Conservation (phyloP, 2,113 vertebrate genomes). For the Gasterosteus aculeatus region DNA sequence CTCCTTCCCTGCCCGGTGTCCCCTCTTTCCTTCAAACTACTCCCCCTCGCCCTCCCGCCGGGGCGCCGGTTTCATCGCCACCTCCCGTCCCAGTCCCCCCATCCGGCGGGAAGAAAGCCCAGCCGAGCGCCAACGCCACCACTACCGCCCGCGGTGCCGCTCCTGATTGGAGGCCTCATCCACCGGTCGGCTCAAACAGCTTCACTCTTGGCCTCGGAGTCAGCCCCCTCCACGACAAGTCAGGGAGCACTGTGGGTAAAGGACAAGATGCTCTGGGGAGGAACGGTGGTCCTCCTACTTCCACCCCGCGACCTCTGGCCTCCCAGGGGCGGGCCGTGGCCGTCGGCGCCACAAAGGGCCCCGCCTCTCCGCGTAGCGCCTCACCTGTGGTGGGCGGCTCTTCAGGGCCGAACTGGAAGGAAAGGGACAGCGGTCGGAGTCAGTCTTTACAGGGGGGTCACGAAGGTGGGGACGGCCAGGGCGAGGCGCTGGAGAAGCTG, state of each 20-base stretch:
- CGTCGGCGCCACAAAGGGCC: slow-evolving; percentile 49
- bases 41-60: slow-evolving; percentile 20
- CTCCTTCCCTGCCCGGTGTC: background rate
- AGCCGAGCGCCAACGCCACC: slow-evolving; percentile 8
- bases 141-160: slow-evolving; percentile 16
- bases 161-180: slow-evolving; percentile 49
- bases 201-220: slow-evolving; percentile 4
- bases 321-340: slow-evolving; percentile 34
- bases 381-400: slow-evolving; percentile 40
- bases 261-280: slow-evolving; percentile 32
- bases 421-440: slow-evolving; percentile 69
- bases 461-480: slow-evolving; percentile 18
- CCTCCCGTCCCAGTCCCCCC: slow-evolving; percentile 28
- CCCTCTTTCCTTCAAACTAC: slow-evolving; percentile 16
- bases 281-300: slow-evolving; percentile 57
- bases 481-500: slow-evolving; percentile 66
- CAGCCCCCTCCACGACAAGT: slow-evolving; percentile 29
- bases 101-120: slow-evolving; percentile 30
- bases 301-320: slow-evolving; percentile 39
- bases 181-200: slow-evolving; percentile 28
- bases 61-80: slow-evolving; percentile 37
- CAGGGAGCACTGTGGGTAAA: slow-evolving; percentile 31
- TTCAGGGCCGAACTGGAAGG: slow-evolving; percentile 44
- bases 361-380: slow-evolving; percentile 8
- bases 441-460: slow-evolving; percentile 36